A percentile compares a stretch with the other conserved stretches of the same genome.
Conservation (phyloP, 2,113 vertebrate genomes). For the Lagenorhynchus albirostris region DNA sequence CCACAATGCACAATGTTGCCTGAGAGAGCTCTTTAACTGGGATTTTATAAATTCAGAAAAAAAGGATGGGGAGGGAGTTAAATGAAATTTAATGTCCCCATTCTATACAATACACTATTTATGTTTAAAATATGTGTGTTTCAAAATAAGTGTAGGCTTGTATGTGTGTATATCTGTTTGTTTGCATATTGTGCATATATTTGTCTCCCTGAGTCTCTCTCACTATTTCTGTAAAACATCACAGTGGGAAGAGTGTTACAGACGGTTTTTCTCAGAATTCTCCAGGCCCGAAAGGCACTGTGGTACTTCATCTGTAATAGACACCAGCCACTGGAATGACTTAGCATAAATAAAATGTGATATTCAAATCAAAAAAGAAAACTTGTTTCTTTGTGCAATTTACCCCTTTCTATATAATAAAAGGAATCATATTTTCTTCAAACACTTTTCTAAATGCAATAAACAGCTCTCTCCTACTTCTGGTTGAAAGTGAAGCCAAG, state of each 20-base stretch:
- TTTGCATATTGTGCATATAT: neutral
- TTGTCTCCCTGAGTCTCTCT: neutral
- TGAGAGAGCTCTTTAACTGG: neutral
- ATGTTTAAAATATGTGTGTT: neutral
- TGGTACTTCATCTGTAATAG: neutral
- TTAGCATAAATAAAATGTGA: constrained; percentile 5
- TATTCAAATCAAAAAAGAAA: constrained; percentile 30
- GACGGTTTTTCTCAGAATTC: neutral
- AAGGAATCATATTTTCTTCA: constrained; percentile 15
- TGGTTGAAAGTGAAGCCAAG: neutral
- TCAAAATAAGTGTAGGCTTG: neutral
- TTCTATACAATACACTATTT: neutral
- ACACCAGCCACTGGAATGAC: neutral
- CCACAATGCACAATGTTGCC: neutral
- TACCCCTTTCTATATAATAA: neutral
- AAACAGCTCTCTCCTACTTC: constrained; percentile 6
- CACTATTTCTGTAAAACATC: neutral
- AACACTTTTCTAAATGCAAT: constrained; percentile 10
- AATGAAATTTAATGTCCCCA: neutral
- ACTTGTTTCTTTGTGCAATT: neutral
- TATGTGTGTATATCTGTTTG: neutral
- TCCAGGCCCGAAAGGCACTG: neutral
- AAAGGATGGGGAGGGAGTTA: neutral
- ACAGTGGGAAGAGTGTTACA: neutral
- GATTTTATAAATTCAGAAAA: neutral